phyloP scores from a whole-genome alignment of 2,113 vertebrate genomes.

The Loxodonta africana region DNA sequence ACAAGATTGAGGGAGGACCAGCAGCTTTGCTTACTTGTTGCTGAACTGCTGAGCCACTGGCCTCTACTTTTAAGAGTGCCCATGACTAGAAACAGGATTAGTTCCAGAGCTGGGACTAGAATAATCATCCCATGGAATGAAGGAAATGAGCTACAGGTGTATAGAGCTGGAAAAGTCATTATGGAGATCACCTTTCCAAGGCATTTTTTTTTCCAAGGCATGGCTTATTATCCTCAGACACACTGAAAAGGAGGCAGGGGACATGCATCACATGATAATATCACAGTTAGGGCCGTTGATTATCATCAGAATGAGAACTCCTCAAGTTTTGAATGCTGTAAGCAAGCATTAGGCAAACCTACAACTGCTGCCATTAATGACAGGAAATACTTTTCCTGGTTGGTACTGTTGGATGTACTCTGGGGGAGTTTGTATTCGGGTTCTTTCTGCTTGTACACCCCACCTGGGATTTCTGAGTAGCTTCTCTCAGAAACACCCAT shows the following conservation, averaged over 20 bases:
- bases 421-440: not conserved
- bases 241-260: not conserved
- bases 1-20: not conserved
- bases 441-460: conserved; percentile 16
- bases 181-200: not conserved
- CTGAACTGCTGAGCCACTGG: conserved; percentile 15
- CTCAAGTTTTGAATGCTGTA: not conserved
- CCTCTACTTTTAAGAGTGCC: conserved; percentile 1
- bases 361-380: not conserved
- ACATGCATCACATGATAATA: not conserved
- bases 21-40: not conserved
- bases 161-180: not conserved
- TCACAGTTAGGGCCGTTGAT: not conserved
- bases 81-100: not conserved
- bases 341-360: conserved; percentile 16
- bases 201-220: not conserved
- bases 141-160: not conserved
- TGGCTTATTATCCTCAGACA: not conserved
- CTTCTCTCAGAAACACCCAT: conserved; percentile 7
- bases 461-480: not conserved
- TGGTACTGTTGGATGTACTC: not conserved
- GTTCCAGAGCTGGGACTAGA: not conserved
- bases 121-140: not conserved
- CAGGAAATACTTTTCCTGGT: conserved; percentile 12
- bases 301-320: not conserved